Conservation (phyloP, 2,797 vertebrate genomes). For the Austrolebias charrua region DNA sequence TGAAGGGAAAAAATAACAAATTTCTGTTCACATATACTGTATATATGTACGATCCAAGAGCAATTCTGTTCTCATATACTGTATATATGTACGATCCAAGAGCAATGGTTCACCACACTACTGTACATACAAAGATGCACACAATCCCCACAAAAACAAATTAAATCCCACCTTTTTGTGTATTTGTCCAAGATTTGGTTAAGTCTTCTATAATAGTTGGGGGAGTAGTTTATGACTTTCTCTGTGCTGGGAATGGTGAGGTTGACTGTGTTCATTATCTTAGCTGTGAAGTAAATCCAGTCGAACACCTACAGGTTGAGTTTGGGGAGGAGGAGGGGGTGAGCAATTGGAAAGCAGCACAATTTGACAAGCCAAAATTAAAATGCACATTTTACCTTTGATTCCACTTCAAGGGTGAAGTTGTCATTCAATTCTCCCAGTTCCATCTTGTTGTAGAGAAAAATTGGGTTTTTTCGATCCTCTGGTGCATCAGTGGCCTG, state of each 20-base stretch:
- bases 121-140: conserved; percentile 23
- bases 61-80: too few relatives aligned
- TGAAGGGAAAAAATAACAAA: not conserved
- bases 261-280: conserved; percentile 88
- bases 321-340: not conserved
- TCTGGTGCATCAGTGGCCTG: conserved; percentile 90
- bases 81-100: not conserved
- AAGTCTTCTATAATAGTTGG: conserved; percentile 89
- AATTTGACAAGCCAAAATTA: not conserved
- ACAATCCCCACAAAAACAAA: conserved; percentile 14
- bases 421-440: conserved; percentile 84
- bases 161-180: conserved; percentile 82
- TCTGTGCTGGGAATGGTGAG: conserved; percentile 84
- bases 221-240: conserved; percentile 88
- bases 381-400: conserved; percentile 74
- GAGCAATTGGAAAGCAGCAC: conserved; percentile 1
- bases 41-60: too few relatives aligned
- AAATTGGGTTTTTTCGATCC: conserved; percentile 89
- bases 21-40: not conserved
- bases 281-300: conserved; percentile 89
- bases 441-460: conserved; percentile 94
- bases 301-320: conserved; percentile 80
- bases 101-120: conserved; percentile 13
- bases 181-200: conserved; percentile 84
- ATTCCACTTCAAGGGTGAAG: conserved; percentile 83